Evolutionary conservation across 2,888 invertebrate species (phyloP).

Genomic region (Chaetogeoica ovagalla): DNA sequence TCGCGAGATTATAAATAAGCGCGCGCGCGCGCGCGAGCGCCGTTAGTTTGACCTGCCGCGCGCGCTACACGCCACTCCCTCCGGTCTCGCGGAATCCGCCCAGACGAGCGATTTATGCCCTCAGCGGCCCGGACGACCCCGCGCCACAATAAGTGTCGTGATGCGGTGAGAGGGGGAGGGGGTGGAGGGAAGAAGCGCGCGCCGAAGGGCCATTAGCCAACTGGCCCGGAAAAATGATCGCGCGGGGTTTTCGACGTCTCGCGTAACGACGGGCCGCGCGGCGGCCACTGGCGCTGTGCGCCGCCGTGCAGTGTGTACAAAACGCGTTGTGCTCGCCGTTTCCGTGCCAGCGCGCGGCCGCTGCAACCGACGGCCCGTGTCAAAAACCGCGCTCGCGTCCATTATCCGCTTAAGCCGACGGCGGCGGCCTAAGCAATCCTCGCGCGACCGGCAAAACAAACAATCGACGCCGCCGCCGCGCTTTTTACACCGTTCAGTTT

Average conservation of each 20-base stretch:
- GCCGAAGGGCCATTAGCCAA: conserved; percentile 63
- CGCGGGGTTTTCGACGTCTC: conserved; percentile 59
- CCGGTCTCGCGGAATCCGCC: conserved; percentile 1
- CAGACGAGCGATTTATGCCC: conserved; percentile 2
- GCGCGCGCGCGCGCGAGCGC: background rate
- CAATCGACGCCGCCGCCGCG: no score
- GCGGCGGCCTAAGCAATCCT: no score
- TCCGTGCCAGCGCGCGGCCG: background rate
- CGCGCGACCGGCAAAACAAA: no score
- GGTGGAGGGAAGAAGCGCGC: background rate
- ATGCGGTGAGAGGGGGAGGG: no score
- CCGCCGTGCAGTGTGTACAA: background rate
- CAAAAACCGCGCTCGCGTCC: conserved; percentile 11
- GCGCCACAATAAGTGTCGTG: no score
- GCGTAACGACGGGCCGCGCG: background rate
- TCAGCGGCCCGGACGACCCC: background rate
- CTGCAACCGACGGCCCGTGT: conserved; percentile 38
- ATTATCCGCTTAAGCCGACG: no score
- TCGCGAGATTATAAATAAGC: conserved; percentile 14
- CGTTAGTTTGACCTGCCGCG: conserved; percentile 26
- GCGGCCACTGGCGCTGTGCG: background rate
- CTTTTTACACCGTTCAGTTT: no score
- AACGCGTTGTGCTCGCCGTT: background rate
- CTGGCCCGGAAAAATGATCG: conserved; percentile 64
- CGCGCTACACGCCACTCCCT: background rate